Base-by-base conservation (phyloP, 2,113 vertebrate genomes). In the Hylia prasina region DNA sequence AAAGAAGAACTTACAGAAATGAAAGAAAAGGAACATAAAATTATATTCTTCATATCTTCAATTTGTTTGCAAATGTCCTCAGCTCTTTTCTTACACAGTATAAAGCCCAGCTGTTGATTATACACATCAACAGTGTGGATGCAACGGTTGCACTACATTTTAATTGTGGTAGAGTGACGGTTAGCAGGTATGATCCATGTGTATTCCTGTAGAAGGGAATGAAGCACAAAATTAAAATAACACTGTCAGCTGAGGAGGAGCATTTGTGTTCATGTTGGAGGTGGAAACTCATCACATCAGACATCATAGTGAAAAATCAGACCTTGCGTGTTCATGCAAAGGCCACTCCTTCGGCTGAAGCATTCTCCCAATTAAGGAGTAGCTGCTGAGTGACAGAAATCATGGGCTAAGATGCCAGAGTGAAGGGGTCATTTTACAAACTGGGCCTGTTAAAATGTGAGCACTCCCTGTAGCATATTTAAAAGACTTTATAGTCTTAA, bases 341-440 rank as follows among this genome's bases (percentile, higher is more conserved):
- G 40, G 24, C 2, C 4, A 83, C 21, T 83, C 17, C 71, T 86
- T 58, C 4, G 2, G 37, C 63, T 82, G 76, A 87, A 82, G 21
- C 24, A 17, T 85, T 87, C 53, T 82, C 57, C 40, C 6, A 9
- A 2, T 72, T 85, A 79, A 64, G 76, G 40, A 87, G 37, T 54
- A 90, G 78, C 39, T 85, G 81, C 27, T 73, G 87, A 88, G 87
- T 90, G 93, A 91, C 47, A 58, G 61, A 82, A 94, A 58, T 66
- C 33, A 25, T 33, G 44, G 51, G 60, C 81, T 81, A 78, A 91
- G 70, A 93, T 93, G 78, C 89, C 87, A 83, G 69, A 83, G 60
- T 0, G 3, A 90, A 82, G 78, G 78, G 39, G 6, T 95, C 71
- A 66, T 77, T 93, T 85, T 85, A 63, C 71, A 82, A 82, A 82